These are phyloP conservation scores for Lichenostomus cassidix DNA, from an alignment of 2,113 vertebrate species.

Conservation along the genomic window DNA sequence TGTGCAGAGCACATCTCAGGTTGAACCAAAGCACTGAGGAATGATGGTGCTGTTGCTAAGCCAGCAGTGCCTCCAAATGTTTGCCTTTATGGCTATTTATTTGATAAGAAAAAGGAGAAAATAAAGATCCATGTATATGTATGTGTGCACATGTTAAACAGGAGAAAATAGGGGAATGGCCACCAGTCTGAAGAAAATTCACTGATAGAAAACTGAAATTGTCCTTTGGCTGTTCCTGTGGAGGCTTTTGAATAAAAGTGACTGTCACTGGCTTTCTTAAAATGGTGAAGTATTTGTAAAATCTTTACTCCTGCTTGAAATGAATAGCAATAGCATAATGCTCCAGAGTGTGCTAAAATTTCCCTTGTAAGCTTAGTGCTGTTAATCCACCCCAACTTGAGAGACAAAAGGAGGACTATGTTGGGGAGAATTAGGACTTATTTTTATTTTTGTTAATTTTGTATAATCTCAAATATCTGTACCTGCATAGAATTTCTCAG, in stretches of 20 bases:
- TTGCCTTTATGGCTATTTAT: background rate
- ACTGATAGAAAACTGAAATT: background rate
- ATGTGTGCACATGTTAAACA: background rate
- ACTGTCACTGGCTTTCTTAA: background rate
- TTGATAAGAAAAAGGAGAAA: background rate
- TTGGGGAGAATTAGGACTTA: background rate
- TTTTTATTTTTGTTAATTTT: background rate
- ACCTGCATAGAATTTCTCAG: background rate
- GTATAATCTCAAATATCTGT: background rate
- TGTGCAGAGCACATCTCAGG: background rate
- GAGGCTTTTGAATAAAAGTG: background rate
- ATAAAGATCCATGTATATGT: background rate
- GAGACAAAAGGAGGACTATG: background rate
- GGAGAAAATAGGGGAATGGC: background rate
- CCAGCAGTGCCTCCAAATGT: background rate
- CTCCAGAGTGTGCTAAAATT: background rate
- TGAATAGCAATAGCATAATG: background rate
- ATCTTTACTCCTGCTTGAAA: background rate
- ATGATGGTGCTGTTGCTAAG: background rate
- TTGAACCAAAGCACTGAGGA: accelerated
- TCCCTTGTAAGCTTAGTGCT: background rate
- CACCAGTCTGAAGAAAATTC: background rate
- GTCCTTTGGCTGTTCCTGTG: background rate
- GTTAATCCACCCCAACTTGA: background rate
- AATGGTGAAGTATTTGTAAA: background rate